Conservation (phyloP, 2,797 vertebrate genomes). For the Lacerta bilineata region DNA sequence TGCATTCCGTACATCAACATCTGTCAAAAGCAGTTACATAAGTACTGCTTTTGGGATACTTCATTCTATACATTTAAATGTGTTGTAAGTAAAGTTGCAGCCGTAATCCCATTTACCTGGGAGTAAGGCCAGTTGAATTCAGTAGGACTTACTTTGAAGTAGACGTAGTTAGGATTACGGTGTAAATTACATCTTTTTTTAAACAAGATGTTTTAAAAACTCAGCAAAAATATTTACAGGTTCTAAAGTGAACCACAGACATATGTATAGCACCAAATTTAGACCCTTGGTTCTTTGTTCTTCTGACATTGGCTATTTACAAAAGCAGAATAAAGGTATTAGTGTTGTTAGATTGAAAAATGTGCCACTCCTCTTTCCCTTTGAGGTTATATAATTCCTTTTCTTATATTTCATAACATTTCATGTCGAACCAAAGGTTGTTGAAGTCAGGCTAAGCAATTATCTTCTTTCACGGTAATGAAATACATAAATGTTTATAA, state of each 20-base stretch:
- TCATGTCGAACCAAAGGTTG: background rate
- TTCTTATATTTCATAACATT: constrained; percentile 1
- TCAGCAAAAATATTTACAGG: too few relatives aligned
- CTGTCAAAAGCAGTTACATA: background rate
- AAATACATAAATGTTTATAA: constrained; percentile 1
- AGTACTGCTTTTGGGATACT: background rate
- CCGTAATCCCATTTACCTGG: too few relatives aligned
- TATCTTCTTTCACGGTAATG: background rate
- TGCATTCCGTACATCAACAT: constrained; percentile 5
- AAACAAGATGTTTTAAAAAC: background rate
- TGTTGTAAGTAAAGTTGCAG: too few relatives aligned
- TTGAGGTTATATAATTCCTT: background rate
- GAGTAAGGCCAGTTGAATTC: too few relatives aligned
- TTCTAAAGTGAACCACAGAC: background rate
- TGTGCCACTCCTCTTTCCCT: background rate
- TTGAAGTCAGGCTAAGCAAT: background rate
- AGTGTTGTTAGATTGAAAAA: background rate
- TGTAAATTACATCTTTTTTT: too few relatives aligned
- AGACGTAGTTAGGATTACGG: too few relatives aligned
- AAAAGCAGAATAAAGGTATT: background rate
- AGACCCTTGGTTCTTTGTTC: background rate
- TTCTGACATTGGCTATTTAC: background rate
- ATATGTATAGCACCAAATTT: background rate
- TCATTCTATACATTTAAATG: background rate
- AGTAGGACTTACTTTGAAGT: too few relatives aligned